These are phyloP conservation scores for roundworm (Caenorhabditis elegans) DNA, from an alignment of 1,140 invertebrate genomes.

Conservation along the genomic window DNA sequence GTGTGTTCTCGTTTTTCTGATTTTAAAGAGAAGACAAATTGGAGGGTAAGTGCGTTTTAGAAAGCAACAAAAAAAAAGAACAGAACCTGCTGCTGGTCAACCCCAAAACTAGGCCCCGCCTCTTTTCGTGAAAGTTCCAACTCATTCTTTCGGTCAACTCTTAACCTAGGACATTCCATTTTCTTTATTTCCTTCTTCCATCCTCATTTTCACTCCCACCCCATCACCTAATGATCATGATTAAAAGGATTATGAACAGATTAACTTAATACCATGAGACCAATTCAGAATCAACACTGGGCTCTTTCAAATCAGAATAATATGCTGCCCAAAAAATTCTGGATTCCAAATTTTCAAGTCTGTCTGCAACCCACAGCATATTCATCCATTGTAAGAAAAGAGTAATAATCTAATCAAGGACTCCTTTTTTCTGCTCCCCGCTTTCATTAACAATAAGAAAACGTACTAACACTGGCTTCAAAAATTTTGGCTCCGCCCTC, in stretches of 20 bases:
- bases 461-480: no score
- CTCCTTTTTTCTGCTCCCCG: neutral
- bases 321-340: neutral
- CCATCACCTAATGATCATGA: neutral
- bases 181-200: neutral
- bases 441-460: no score
- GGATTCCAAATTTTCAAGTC: neutral
- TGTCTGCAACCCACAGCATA: neutral
- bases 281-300: neutral
- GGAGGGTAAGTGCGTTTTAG: neutral
- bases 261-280: neutral
- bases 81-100: neutral
- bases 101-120: neutral
- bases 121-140: conserved; percentile 12
- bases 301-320: neutral
- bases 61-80: neutral
- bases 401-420: neutral
- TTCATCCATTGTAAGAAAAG: neutral
- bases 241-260: neutral
- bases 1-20: conserved; percentile 24
- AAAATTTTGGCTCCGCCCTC: no score
- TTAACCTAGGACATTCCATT: neutral
- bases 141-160: neutral
- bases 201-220: neutral
- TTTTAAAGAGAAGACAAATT: neutral